Percentiles rank a stretch among this genome's conserved stretches.
These are phyloP conservation scores for Halcyon badia DNA, from an alignment of 2,797 vertebrate genomes.

Conservation along the genomic window DNA sequence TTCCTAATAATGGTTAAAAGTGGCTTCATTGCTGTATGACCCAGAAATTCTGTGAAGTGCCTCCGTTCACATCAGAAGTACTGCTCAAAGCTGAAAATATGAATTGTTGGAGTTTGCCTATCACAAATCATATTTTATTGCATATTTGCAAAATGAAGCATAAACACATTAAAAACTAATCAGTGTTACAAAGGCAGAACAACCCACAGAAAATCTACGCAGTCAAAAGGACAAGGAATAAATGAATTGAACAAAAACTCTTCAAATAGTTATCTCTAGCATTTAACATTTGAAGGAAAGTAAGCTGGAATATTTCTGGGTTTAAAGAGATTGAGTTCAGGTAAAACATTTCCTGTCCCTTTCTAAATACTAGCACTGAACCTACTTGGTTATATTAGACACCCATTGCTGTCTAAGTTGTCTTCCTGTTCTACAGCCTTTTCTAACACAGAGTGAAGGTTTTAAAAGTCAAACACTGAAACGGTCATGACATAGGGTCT, in stretches of 20 bases:
- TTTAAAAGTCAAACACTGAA: not conserved
- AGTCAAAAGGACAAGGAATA: not conserved
- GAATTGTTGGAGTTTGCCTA: not conserved
- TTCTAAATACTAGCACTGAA: not conserved
- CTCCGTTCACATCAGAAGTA: not conserved
- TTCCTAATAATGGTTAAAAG: not conserved
- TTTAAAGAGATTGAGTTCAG: not conserved
- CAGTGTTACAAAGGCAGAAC: not conserved
- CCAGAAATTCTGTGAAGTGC: not conserved
- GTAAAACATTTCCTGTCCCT: not conserved
- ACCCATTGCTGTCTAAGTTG: not conserved
- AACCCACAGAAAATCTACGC: not conserved
- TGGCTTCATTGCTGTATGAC: not conserved
- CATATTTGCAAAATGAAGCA: not conserved
- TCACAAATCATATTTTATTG: not conserved
- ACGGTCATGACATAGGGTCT: not conserved
- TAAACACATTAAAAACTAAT: slow-evolving; percentile 3
- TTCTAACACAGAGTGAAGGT: not conserved
- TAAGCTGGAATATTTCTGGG: not conserved
- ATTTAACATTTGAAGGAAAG: not conserved
- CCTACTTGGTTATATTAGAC: not conserved
- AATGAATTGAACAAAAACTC: not conserved
- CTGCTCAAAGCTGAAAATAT: not conserved
- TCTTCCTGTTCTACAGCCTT: not conserved
- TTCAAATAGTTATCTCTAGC: not conserved